Conservation (phyloP, 92 coral and sea anemone species). For the Phymanthus crucifer region DNA sequence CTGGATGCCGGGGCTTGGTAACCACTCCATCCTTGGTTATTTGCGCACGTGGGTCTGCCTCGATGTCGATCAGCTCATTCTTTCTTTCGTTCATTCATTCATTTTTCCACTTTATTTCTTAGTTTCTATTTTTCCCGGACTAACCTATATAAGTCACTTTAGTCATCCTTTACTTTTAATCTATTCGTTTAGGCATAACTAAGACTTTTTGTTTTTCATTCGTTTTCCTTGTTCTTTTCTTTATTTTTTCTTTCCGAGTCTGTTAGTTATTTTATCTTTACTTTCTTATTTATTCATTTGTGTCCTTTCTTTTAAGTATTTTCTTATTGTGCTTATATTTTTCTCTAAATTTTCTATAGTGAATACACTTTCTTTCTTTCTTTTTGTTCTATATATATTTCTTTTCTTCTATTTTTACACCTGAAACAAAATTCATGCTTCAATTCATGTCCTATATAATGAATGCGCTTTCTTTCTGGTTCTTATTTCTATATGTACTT, state of each 20-base stretch:
- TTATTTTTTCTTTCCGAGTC: neutral
- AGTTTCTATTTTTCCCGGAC: too few species aligned
- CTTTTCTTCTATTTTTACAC: neutral
- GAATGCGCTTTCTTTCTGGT: too few species aligned
- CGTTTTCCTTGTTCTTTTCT: too few species aligned
- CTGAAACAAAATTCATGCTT: too few species aligned
- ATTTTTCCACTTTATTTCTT: too few species aligned
- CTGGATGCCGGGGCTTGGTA: neutral
- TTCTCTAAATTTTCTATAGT: neutral
- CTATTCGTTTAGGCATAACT: too few species aligned
- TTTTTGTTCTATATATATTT: neutral
- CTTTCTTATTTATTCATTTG: neutral
- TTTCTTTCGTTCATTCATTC: slow-evolving; percentile 9
- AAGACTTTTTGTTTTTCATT: too few species aligned
- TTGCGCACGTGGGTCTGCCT: neutral
- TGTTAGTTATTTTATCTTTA: neutral
- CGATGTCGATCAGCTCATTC: neutral
- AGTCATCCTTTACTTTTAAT: too few species aligned
- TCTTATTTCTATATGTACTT: too few species aligned
- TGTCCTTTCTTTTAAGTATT: neutral
- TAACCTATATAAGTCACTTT: too few species aligned
- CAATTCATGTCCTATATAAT: too few species aligned
- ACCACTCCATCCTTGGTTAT: neutral
- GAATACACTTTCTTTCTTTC: neutral
- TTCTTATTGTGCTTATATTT: neutral